Evolutionary conservation across 2,888 invertebrate genomes (phyloP).

Genomic region (Sthenelais limicola): DNA sequence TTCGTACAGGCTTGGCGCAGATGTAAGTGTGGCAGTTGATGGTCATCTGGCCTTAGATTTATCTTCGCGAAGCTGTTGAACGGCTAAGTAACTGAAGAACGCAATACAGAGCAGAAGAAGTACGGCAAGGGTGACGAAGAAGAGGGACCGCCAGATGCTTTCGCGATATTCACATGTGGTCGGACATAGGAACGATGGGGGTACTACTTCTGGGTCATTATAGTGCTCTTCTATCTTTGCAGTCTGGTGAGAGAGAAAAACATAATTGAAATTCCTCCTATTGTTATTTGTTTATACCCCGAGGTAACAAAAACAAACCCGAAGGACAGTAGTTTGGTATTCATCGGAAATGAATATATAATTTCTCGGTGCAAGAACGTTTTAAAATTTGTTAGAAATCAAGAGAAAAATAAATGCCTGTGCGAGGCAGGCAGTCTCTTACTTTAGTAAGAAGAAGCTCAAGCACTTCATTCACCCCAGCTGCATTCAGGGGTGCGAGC

Average conservation of each 20-base stretch:
- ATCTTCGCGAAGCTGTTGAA: conserved; percentile 12
- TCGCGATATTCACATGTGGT: conserved; percentile 26
- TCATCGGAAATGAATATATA: no score
- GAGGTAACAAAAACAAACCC: no score
- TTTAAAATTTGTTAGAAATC: neutral
- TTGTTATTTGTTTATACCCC: neutral
- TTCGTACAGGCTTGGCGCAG: neutral
- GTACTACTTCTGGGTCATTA: conserved; percentile 4
- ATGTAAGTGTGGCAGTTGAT: neutral
- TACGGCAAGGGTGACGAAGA: conserved; percentile 14
- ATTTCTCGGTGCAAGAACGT: neutral
- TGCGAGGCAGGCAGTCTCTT: neutral
- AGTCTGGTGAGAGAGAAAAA: neutral
- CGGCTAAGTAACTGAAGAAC: conserved; percentile 6
- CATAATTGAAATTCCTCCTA: neutral
- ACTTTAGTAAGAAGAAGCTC: conserved; percentile 16
- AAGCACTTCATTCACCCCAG: neutral
- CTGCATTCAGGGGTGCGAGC: neutral
- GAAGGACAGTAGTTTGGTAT: no score
- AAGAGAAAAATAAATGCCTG: neutral
- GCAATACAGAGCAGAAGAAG: conserved; percentile 7
- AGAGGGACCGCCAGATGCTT: conserved; percentile 7
- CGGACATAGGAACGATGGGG: conserved; percentile 10
- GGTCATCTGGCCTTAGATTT: conserved; percentile 19
- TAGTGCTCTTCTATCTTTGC: neutral